A percentile compares a stretch with the other conserved stretches of the same genome.
Evolutionary conservation across 1,140 invertebrate species (phyloP).

Genomic region (Tyrophagus putrescentiae): DNA sequence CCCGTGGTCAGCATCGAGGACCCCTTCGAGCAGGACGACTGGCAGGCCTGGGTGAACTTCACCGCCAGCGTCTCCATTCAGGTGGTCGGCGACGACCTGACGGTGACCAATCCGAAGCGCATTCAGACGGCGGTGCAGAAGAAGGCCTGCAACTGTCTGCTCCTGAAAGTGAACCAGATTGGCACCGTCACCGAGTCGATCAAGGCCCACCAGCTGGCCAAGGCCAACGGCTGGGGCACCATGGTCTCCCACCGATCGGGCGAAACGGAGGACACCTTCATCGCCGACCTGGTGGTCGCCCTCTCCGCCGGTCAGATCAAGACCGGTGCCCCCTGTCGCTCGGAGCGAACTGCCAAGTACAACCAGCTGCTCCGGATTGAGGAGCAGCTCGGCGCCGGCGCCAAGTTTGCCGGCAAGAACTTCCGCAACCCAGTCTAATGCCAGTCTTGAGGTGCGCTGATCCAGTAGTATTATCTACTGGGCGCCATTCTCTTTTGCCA

Average conservation of each 20-base stretch:
- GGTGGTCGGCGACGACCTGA: conserved; percentile 77
- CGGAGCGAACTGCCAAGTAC: conserved; percentile 94
- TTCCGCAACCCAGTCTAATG: conserved; percentile 88
- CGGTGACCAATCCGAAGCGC: conserved; percentile 83
- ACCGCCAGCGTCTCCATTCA: conserved; percentile 62
- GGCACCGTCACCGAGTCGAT: conserved; percentile 95
- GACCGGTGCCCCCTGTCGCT: conserved; percentile 94
- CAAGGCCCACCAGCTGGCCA: conserved; percentile 48
- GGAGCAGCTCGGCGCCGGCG: conserved; percentile 79
- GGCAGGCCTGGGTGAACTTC: conserved; percentile 75
- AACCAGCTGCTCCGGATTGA: conserved; percentile 98
- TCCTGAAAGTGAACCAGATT: conserved; percentile 98
- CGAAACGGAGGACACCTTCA: conserved; percentile 98
- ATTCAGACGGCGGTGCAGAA: conserved; percentile 88
- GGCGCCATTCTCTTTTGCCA: too few species aligned
- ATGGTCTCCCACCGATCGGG: conserved; percentile 97
- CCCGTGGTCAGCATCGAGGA: conserved; percentile 97
- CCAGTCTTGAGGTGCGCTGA: too few species aligned
- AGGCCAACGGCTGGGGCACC: conserved; percentile 84
- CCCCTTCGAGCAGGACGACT: conserved; percentile 95
- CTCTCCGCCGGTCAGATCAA: conserved; percentile 96
- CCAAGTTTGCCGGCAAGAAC: conserved; percentile 83
- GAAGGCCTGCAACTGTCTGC: conserved; percentile 89
- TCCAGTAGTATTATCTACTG: too few species aligned
- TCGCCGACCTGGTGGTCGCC: conserved; percentile 93